These are phyloP conservation scores for Dendrocincla fuliginosa DNA, from an alignment of 2,797 vertebrate species.

Conservation along the genomic window DNA sequence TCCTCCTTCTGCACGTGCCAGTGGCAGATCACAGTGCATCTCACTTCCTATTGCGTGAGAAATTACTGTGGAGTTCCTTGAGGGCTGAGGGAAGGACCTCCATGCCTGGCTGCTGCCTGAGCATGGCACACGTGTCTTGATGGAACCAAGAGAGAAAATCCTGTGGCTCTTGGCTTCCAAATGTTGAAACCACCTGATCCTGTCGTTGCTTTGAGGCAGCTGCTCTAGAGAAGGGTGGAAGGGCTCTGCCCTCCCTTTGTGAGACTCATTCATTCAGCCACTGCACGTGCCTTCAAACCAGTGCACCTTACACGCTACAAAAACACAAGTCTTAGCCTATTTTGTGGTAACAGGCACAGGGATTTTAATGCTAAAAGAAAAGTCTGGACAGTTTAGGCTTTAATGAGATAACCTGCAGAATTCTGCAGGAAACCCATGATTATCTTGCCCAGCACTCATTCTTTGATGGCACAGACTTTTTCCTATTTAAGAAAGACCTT, in stretches of 20 bases:
- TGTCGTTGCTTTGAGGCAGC: background rate
- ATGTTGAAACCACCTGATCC: conserved; percentile 21
- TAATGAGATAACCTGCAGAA: conserved; percentile 10
- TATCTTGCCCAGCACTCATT: conserved; percentile 29
- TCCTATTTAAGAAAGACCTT: conserved; percentile 64
- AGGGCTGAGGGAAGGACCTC: background rate
- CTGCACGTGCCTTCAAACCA: background rate
- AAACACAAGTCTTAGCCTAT: background rate
- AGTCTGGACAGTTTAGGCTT: background rate
- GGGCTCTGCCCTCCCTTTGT: background rate
- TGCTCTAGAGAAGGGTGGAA: background rate
- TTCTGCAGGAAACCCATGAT: conserved; percentile 4
- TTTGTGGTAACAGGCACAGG: background rate
- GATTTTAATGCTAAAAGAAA: background rate
- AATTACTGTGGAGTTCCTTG: background rate
- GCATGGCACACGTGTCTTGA: background rate
- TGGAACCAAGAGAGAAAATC: background rate
- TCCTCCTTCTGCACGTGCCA: background rate
- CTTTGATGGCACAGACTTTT: conserved; percentile 27
- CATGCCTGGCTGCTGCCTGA: background rate
- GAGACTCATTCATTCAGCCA: background rate
- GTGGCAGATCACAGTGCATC: background rate
- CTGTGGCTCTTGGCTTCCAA: background rate
- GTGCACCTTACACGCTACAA: background rate
- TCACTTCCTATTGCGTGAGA: background rate